These are phyloP conservation scores for Cinclus cinclus DNA, from an alignment of 2,113 vertebrate genomes.

Conservation along the genomic window DNA sequence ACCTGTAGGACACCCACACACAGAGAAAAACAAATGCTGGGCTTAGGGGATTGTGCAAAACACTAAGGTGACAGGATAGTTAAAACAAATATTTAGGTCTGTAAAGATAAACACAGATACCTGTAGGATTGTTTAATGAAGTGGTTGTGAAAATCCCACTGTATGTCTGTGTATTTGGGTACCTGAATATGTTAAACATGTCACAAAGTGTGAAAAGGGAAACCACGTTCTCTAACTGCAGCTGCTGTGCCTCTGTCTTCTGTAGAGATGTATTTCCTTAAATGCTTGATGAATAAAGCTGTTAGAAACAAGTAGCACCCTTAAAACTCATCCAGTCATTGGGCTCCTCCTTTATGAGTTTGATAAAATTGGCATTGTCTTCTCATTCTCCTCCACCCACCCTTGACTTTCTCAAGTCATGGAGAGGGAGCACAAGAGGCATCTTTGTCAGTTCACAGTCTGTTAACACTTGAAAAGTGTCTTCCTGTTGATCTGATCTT, in stretches of 20 bases:
- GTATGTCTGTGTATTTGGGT: neutral
- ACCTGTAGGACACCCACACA: neutral
- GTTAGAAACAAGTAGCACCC: neutral
- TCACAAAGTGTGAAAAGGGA: neutral
- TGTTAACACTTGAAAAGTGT: neutral
- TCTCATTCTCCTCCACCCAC: neutral
- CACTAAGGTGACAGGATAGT: neutral
- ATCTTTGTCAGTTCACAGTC: neutral
- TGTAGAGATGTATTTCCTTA: neutral
- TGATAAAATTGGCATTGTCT: neutral
- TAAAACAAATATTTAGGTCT: neutral
- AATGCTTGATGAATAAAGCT: neutral
- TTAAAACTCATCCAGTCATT: neutral
- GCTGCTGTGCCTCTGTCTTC: neutral
- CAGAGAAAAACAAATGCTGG: neutral
- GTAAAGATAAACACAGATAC: neutral
- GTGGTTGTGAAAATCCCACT: neutral
- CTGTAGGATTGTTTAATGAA: neutral
- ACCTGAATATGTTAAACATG: neutral
- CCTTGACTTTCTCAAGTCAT: constrained; percentile 9
- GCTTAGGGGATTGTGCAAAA: neutral
- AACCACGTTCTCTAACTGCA: neutral
- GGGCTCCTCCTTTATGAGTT: neutral
- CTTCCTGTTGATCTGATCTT: neutral
- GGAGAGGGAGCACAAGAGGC: neutral